Evolutionary conservation across 2,113 vertebrate genomes (phyloP).

Genomic region (Micromys minutus): DNA sequence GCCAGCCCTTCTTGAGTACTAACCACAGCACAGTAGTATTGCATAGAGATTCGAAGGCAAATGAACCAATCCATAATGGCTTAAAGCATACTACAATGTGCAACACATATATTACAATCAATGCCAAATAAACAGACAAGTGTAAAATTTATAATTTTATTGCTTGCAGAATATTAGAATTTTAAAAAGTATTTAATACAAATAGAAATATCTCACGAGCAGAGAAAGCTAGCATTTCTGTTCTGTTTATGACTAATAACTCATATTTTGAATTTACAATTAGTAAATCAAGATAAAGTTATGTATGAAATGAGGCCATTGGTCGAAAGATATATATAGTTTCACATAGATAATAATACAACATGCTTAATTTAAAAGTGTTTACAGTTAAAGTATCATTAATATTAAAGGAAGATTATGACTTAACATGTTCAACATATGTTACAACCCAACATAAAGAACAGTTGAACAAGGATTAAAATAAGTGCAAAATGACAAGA

Average conservation of each 20-base stretch:
- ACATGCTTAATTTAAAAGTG: background rate
- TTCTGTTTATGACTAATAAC: background rate
- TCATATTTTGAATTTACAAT: background rate
- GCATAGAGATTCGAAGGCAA: background rate
- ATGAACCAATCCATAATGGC: background rate
- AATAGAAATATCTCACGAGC: background rate
- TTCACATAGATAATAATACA: background rate
- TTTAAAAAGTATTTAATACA: background rate
- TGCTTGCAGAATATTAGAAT: rapidly evolving
- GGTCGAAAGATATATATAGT: background rate
- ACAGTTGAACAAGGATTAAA: background rate
- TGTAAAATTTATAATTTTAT: background rate
- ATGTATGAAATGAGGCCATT: background rate
- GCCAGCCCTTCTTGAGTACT: no score
- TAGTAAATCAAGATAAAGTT: background rate
- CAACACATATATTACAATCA: background rate
- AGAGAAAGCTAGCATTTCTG: background rate
- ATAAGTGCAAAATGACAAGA: background rate
- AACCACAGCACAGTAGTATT: no score
- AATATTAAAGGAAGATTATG: background rate
- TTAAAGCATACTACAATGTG: background rate
- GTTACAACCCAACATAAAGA: background rate
- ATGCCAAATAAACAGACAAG: background rate
- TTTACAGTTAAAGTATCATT: background rate
- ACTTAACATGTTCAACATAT: background rate